phyloP scores from a whole-genome alignment of 1,140 invertebrate species.

The Magallana ariakensis region DNA sequence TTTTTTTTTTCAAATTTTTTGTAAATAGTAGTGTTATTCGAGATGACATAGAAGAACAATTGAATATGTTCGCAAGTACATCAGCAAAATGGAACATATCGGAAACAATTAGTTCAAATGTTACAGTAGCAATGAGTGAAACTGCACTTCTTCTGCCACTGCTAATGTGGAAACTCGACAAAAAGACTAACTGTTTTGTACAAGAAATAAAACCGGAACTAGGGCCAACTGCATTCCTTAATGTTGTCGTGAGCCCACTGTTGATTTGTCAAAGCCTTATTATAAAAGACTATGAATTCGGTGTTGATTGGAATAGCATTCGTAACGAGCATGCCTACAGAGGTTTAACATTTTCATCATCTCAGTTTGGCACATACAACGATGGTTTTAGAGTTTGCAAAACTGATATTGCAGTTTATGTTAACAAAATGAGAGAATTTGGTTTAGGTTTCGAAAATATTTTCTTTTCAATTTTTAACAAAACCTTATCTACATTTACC shows the following conservation, averaged over 20 bases:
- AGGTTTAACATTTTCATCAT: too few relatives aligned
- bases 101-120: not conserved
- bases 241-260: not conserved
- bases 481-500: not conserved
- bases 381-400: not conserved
- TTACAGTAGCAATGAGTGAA: not conserved
- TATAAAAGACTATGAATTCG: slow-evolving; percentile 6
- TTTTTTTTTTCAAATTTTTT: not conserved
- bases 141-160: not conserved
- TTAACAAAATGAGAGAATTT: not conserved
- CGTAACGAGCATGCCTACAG: too few relatives aligned
- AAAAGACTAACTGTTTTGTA: not conserved
- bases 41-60: not conserved
- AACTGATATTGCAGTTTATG: not conserved
- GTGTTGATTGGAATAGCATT: not conserved
- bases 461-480: not conserved
- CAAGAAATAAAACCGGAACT: not conserved
- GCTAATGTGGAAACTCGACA: not conserved
- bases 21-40: not conserved
- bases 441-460: not conserved
- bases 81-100: not conserved
- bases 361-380: not conserved
- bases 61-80: not conserved
- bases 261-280: slow-evolving; percentile 11
- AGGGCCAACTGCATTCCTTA: not conserved